phyloP scores from a whole-genome alignment of 2,797 vertebrate genomes.

The Lepilemur ruficaudatus region DNA sequence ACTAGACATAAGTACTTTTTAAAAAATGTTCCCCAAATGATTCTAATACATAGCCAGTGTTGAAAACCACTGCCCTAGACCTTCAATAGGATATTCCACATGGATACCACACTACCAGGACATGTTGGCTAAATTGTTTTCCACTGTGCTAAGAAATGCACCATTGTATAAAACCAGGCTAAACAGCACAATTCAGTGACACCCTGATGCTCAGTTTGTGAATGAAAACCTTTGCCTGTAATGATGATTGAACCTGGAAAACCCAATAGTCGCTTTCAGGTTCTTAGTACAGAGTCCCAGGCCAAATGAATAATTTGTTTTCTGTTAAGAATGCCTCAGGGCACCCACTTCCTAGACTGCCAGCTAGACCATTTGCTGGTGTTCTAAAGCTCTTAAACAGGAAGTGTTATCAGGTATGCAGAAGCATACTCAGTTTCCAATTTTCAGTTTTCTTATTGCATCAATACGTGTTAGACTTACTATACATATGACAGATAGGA shows the following conservation, averaged over 20 bases:
- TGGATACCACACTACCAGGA: neutral
- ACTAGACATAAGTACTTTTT: neutral
- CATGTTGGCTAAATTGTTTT: neutral
- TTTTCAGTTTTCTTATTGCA: neutral
- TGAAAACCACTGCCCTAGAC: neutral
- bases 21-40: neutral
- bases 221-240: constrained; percentile 23
- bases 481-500: neutral
- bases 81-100: neutral
- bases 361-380: neutral
- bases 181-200: neutral
- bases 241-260: neutral
- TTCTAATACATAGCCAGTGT: neutral
- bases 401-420: neutral
- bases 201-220: neutral
- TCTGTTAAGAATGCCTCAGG: neutral
- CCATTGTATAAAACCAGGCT: neutral
- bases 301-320: constrained; percentile 12
- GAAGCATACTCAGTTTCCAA: neutral
- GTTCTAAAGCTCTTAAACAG: neutral
- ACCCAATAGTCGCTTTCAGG: neutral
- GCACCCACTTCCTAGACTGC: neutral
- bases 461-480: constrained; percentile 13
- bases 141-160: constrained; percentile 29
- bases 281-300: neutral